Conservation (phyloP, 2,888 invertebrate species). For the Auanema sp. region DNA sequence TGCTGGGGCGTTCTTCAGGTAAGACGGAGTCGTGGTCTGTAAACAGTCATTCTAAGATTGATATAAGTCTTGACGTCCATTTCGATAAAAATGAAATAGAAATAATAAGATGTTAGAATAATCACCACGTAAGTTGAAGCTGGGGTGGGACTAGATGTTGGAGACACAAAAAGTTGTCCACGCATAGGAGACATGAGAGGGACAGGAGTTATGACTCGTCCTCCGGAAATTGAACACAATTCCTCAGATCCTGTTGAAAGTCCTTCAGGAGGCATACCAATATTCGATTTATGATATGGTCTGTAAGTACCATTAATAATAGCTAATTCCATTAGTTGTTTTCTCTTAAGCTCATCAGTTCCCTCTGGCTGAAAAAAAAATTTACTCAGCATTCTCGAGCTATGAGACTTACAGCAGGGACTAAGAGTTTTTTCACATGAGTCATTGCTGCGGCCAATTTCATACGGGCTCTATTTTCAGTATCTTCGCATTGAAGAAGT, state of each 20-base stretch:
- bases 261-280: background rate
- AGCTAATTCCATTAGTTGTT: slow-evolving; percentile 98
- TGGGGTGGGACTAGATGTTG: slow-evolving; percentile 22
- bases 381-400: background rate
- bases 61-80: background rate
- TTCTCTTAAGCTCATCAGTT: slow-evolving; percentile 97
- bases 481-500: slow-evolving; percentile 84
- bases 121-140: slow-evolving; percentile 4
- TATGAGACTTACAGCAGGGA: slow-evolving; percentile 78
- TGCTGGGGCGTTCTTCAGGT: background rate
- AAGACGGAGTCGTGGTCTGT: slow-evolving; percentile 23
- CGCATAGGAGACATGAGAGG: slow-evolving; percentile 28
- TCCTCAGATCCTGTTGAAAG: no score
- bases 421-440: slow-evolving; percentile 93
- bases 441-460: slow-evolving; percentile 94
- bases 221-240: background rate
- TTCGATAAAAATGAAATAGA: background rate
- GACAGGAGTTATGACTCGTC: slow-evolving; percentile 31
- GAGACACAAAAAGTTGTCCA: slow-evolving; percentile 15
- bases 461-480: slow-evolving; percentile 90
- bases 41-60: slow-evolving; percentile 6
- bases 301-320: slow-evolving; percentile 99
- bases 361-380: slow-evolving; percentile 83
- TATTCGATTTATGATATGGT: slow-evolving; percentile 38
- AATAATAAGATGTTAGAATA: background rate